Conservation (phyloP, 2,113 vertebrate genomes). For the Calidris pugnax region DNA sequence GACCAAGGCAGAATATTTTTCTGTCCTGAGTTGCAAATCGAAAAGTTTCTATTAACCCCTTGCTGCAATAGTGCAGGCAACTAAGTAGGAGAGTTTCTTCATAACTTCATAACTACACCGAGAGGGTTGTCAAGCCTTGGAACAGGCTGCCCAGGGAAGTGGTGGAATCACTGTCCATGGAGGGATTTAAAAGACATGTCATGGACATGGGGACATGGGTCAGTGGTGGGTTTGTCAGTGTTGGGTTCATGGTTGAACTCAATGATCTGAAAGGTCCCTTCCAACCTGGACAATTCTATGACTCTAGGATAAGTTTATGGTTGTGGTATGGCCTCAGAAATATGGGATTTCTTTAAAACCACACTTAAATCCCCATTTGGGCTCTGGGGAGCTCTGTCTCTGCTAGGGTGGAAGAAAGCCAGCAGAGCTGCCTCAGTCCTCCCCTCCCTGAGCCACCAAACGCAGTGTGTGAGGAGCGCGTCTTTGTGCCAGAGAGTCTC, state of each 20-base stretch:
- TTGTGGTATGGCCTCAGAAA: neutral
- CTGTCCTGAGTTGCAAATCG: too few relatives aligned
- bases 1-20: too few relatives aligned
- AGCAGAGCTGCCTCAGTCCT: neutral
- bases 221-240: too few relatives aligned
- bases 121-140: neutral
- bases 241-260: too few relatives aligned
- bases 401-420: neutral
- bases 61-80: accelerated
- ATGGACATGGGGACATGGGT: too few relatives aligned
- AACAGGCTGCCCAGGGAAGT: neutral
- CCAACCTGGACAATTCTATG: too few relatives aligned
- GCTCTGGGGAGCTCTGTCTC: neutral
- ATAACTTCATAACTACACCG: too few relatives aligned
- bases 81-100: neutral
- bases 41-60: neutral
- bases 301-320: too few relatives aligned
- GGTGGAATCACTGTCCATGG: neutral
- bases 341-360: neutral
- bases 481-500: neutral
- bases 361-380: neutral
- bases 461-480: accelerated
- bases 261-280: too few relatives aligned
- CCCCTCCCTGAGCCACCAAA: neutral
- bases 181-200: too few relatives aligned